Percentiles rank a stretch among this genome's conserved stretches.
These are phyloP conservation scores for Oreamnos americanus DNA, from an alignment of 2,113 vertebrate genomes.

Conservation along the genomic window DNA sequence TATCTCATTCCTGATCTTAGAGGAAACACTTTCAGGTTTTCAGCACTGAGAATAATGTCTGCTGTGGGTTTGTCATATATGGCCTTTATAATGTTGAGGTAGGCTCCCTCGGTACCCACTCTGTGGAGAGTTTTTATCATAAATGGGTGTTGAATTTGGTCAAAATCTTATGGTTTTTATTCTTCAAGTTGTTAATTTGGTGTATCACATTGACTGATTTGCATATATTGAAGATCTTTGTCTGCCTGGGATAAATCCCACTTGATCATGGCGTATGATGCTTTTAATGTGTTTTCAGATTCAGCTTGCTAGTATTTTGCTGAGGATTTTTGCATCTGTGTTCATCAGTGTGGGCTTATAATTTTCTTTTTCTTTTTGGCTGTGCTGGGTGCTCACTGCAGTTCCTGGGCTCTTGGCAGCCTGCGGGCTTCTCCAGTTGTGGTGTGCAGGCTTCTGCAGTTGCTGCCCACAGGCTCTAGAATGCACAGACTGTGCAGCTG, in stretches of 20 bases:
- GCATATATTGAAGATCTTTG: background rate
- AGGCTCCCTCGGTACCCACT: background rate
- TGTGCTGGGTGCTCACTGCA: background rate
- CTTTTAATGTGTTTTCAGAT: background rate
- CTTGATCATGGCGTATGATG: background rate
- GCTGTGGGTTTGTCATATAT: background rate
- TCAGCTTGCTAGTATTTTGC: background rate
- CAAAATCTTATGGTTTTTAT: background rate
- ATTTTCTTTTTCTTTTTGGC: background rate
- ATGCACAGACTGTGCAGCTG: background rate
- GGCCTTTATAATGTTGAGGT: background rate
- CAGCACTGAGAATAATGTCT: background rate
- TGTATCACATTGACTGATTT: background rate
- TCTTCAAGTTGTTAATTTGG: background rate
- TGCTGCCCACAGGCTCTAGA: background rate
- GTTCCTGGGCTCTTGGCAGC: background rate
- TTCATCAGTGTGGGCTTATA: background rate
- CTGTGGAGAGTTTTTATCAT: background rate
- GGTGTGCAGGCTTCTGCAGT: background rate
- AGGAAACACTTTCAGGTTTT: background rate
- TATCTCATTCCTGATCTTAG: background rate
- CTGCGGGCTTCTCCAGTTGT: fast-evolving
- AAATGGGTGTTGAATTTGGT: background rate
- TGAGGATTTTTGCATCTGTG: background rate
- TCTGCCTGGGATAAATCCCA: background rate